Base-by-base conservation (phyloP, 1,140 invertebrate genomes). In the Coenobita brevimanus region DNA sequence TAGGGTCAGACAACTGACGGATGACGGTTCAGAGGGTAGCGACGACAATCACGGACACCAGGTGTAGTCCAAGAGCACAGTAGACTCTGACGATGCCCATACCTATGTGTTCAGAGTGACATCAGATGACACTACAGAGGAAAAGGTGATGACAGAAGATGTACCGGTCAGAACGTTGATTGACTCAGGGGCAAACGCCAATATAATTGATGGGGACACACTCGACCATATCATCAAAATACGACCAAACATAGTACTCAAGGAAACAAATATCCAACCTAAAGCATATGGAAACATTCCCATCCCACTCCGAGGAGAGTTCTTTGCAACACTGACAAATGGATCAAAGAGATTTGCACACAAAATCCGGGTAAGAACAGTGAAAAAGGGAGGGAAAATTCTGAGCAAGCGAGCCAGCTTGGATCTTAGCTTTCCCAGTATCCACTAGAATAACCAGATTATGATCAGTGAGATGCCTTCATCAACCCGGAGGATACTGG, bases 181-280 rank as follows among this genome's bases (percentile, higher is more conserved):
- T 13, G 64, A 27, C 24, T 1, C 64, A 69, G 64, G 13, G 0
- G 64, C 64, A 27, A 69, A 2, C 24, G n/a, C 24, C 64, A 69
- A 69, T 24, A 13, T 69, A 27, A 15, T 1, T 1, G 1, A 69
- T 69, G 64, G 64, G 0, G 64, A 4, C 64, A 69, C 0, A 13
- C 24, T 69, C 33, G 64, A 69, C 64, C 3, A 69, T 13, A 13
- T 4, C 64, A 69, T 13, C 33, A 69, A 2, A 27, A 10, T 24
- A 69, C 33, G 64, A 21, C 33, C 33, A 24, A 69, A 69, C 64
- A 69, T 69, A 17, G 64, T 33, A 69, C 64, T 69, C 64, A 69
- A 2, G 24, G 15, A 2, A 24, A 69, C 64, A 27, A 69, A 69
- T 13, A 69, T 69, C 15, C 13, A 69, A 69, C 24, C 46, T 6